Percentiles rank a stretch among this genome's conserved stretches.
These are phyloP conservation scores for Anguilla rostrata DNA, from an alignment of 2,113 vertebrate species.

Conservation along the genomic window DNA sequence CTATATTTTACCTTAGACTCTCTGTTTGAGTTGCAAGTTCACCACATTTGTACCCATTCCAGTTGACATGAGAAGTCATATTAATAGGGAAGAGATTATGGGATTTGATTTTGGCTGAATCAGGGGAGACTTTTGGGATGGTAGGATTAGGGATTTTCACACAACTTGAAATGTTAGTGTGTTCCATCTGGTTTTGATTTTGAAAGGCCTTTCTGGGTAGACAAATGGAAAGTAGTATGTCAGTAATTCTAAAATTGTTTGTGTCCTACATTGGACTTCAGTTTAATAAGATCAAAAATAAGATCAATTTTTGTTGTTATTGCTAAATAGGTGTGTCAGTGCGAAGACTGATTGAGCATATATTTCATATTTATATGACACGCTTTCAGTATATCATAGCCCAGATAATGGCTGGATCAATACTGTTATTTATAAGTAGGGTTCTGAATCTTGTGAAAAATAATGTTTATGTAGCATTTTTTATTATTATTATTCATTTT, in stretches of 20 bases:
- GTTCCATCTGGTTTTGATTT: not conserved
- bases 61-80: not conserved
- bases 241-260: not conserved
- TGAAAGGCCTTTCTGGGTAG: not conserved
- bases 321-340: not conserved
- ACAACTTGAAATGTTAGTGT: not conserved
- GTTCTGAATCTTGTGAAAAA: not conserved
- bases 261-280: not conserved
- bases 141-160: not conserved
- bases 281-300: not conserved
- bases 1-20: not conserved
- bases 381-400: not conserved
- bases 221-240: not conserved
- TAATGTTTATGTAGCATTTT: not conserved
- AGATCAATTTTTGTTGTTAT: not conserved
- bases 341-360: not conserved
- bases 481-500: not conserved
- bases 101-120: not conserved
- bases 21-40: not conserved
- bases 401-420: not conserved
- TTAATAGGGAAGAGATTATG: not conserved
- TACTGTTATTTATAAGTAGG: not conserved
- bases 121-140: not conserved
- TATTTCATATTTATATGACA: not conserved
- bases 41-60: not conserved